Evolutionary conservation across 2,888 invertebrate genomes (phyloP).

Genomic region (Ceramica pisi): DNA sequence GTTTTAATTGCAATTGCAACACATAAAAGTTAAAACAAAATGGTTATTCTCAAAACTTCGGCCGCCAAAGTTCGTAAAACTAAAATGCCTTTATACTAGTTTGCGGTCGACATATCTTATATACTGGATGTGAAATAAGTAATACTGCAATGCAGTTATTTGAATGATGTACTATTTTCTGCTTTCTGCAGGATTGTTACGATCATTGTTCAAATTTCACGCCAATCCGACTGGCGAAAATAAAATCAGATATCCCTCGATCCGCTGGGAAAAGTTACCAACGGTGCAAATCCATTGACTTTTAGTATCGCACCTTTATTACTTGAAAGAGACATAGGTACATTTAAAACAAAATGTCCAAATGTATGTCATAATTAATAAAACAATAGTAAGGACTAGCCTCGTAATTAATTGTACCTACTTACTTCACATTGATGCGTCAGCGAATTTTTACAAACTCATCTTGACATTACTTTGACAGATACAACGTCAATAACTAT

Average conservation of each 20-base stretch:
- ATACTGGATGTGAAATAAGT: conserved; percentile 55
- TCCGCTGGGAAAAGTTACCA: neutral
- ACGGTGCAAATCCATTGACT: neutral
- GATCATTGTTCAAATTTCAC: conserved; percentile 46
- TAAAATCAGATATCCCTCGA: conserved; percentile 10
- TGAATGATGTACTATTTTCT: conserved; percentile 46
- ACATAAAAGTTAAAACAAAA: conserved; percentile 40
- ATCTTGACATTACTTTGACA: neutral
- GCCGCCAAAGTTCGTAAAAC: conserved; percentile 23
- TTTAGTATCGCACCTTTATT: neutral
- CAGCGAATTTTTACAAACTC: too few species aligned
- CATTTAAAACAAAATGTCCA: too few species aligned
- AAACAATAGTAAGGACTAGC: too few species aligned
- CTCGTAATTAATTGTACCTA: too few species aligned
- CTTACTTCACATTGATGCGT: too few species aligned
- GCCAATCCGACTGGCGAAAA: conserved; percentile 4
- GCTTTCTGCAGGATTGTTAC: conserved; percentile 31
- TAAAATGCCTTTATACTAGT: conserved; percentile 13
- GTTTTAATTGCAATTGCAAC: neutral
- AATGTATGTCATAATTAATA: too few species aligned
- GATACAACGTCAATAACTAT: neutral
- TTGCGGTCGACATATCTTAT: conserved; percentile 39
- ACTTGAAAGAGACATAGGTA: neutral
- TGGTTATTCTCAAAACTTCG: conserved; percentile 39
- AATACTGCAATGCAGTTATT: conserved; percentile 64